Evolutionary conservation across 2,888 invertebrate genomes (phyloP).

Genomic region (Yponomeuta evonymella): DNA sequence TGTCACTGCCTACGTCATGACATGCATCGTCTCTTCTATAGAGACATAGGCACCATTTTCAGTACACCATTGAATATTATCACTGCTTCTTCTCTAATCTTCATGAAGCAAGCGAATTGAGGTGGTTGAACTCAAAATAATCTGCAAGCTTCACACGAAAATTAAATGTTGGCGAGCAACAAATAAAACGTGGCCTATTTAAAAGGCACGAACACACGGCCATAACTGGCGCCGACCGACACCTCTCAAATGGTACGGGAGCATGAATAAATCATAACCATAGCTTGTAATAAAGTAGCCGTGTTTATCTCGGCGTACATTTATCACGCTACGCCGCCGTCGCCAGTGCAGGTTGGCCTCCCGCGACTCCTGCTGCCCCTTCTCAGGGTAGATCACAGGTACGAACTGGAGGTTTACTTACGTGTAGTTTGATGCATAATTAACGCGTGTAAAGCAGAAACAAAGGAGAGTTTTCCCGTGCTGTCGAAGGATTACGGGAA

Average conservation of each 20-base stretch:
- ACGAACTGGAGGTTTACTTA: neutral
- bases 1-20: no score
- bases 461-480: no score
- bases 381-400: neutral
- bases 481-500: no score
- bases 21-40: no score
- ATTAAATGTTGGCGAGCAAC: no score
- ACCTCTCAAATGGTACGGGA: conserved; percentile 60
- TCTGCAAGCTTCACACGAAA: no score
- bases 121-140: no score
- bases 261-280: conserved; percentile 71
- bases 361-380: conserved; percentile 1
- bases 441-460: neutral
- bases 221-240: neutral
- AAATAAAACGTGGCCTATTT: no score
- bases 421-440: neutral
- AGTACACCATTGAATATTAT: no score
- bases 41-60: no score
- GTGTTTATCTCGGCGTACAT: conserved; percentile 67
- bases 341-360: conserved; percentile 40
- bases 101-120: no score
- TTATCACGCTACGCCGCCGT: conserved; percentile 58
- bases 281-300: conserved; percentile 71
- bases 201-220: neutral
- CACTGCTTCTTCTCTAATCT: no score